These are phyloP conservation scores for Mesochorus sp. DNA, from an alignment of 2,888 invertebrate species.

Conservation along the genomic window DNA sequence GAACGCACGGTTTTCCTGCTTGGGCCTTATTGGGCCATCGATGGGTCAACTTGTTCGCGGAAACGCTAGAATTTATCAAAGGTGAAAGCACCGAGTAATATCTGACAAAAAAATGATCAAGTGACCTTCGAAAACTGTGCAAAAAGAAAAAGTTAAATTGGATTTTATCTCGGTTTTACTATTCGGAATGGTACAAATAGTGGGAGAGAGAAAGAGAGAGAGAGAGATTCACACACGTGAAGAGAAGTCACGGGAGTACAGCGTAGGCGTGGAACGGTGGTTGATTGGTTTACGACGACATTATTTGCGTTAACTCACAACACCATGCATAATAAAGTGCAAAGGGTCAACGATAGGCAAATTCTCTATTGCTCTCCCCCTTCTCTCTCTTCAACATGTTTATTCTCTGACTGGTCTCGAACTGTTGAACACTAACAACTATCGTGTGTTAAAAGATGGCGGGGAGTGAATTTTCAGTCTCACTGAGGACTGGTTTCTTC, in stretches of 20 bases:
- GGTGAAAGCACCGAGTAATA: too few relatives aligned
- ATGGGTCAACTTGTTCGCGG: too few relatives aligned
- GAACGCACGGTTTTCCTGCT: too few relatives aligned
- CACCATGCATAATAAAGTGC: slow-evolving; percentile 76
- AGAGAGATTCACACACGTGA: slow-evolving; percentile 10
- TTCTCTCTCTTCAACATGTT: slow-evolving; percentile 12
- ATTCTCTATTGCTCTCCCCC: too few relatives aligned
- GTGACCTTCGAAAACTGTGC: slow-evolving; percentile 42
- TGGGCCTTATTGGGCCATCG: too few relatives aligned
- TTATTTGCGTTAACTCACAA: slow-evolving; percentile 78
- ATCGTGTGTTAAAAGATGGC: not conserved
- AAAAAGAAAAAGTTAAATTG: slow-evolving; percentile 5
- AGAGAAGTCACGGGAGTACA: slow-evolving; percentile 25
- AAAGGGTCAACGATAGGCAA: slow-evolving; percentile 75
- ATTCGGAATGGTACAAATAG: slow-evolving; percentile 7
- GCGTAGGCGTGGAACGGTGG: slow-evolving; percentile 72
- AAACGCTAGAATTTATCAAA: too few relatives aligned
- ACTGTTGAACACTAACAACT: slow-evolving; percentile 22
- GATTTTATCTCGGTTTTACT: too few relatives aligned
- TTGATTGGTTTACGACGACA: slow-evolving; percentile 79
- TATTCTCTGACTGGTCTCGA: slow-evolving; percentile 1
- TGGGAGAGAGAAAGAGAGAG: not conserved
- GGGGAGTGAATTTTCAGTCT: slow-evolving; percentile 1
- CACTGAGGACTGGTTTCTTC: not conserved
- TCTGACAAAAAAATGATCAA: too few relatives aligned